A percentile compares a stretch with the other conserved stretches of the same genome.
Evolutionary conservation across 2,797 vertebrate genomes (phyloP).

Genomic region (Buphagus erythrorhynchus): DNA sequence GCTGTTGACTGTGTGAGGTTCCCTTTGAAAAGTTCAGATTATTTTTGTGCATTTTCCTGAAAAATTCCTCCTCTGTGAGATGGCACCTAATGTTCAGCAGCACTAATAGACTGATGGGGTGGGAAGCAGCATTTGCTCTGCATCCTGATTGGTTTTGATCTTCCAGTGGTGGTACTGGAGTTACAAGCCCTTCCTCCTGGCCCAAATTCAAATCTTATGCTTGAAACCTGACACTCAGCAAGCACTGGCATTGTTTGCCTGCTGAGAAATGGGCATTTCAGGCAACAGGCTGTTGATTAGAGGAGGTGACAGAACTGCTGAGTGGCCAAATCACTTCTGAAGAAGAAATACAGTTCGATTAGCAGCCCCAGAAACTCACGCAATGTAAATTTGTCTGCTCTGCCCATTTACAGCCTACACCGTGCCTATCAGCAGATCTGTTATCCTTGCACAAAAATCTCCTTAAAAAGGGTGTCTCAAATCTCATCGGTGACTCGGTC

Average conservation of each 20-base stretch:
- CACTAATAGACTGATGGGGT: fast-evolving
- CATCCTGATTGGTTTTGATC: neutral
- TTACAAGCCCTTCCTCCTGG: neutral
- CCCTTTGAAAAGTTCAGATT: neutral
- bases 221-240: neutral
- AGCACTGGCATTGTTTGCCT: neutral
- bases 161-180: neutral
- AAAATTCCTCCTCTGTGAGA: neutral
- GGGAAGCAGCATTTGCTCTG: neutral
- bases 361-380: neutral
- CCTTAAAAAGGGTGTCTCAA: neutral
- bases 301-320: neutral
- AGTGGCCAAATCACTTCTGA: neutral
- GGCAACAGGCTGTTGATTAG: neutral
- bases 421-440: fast-evolving
- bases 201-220: neutral
- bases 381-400: neutral
- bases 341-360: neutral
- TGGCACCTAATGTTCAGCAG: neutral
- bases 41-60: neutral
- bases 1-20: neutral
- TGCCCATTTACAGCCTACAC: neutral
- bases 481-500: neutral
- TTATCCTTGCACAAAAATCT: neutral
- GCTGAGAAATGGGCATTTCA: neutral